phyloP scores from a whole-genome alignment of 1,140 invertebrate genomes.

The Nilaparvata lugens region DNA sequence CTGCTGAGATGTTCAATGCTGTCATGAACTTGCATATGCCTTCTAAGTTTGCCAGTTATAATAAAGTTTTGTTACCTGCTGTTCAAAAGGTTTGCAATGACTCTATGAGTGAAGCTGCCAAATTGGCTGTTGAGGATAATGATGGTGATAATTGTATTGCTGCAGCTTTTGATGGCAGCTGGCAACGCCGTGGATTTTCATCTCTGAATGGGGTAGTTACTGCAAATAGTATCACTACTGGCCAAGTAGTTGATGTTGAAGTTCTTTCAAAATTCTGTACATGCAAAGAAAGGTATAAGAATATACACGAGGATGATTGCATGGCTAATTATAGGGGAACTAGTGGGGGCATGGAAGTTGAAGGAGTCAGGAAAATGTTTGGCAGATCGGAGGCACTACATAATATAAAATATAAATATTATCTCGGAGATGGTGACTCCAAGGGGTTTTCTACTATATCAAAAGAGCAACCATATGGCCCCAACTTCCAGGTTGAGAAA shows the following conservation, averaged over 20 bases:
- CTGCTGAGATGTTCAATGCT: no score
- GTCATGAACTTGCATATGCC: no score
- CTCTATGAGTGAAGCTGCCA: no score
- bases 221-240: no score
- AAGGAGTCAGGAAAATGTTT: constrained; percentile 4
- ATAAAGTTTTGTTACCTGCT: no score
- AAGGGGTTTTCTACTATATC: constrained; percentile 3
- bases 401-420: constrained; percentile 14
- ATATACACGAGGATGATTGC: constrained; percentile 13
- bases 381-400: constrained; percentile 14
- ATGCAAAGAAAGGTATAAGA: background rate
- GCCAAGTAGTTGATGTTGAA: constrained; percentile 18
- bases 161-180: no score
- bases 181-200: no score
- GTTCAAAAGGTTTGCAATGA: no score
- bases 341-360: constrained; percentile 23
- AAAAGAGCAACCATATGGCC: constrained; percentile 13
- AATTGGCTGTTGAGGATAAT: no score
- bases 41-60: no score
- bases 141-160: no score
- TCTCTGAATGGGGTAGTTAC: no score
- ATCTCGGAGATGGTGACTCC: constrained; percentile 22
- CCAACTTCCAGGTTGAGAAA: constrained; percentile 20
- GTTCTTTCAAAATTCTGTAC: constrained; percentile 17
- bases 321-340: constrained; percentile 18